Evolutionary conservation across 2,797 vertebrate genomes (phyloP).

Genomic region (Anomalospiza imberbis): DNA sequence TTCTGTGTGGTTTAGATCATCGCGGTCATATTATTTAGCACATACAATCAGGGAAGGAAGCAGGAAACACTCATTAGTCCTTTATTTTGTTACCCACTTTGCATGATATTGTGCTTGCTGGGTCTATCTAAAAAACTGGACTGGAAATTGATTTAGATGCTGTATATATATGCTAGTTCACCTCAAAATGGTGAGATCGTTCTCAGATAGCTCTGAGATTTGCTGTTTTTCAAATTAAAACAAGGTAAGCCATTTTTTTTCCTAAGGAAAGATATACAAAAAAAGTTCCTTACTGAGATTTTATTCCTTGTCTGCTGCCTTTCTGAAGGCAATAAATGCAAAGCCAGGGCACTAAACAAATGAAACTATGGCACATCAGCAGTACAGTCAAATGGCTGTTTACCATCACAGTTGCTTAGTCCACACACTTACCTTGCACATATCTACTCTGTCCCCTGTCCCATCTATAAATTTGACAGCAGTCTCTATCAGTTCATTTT

Average conservation of each 20-base stretch:
- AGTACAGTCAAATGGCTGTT: background rate
- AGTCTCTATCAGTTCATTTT: background rate
- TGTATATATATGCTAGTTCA: background rate
- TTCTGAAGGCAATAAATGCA: background rate
- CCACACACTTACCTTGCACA: background rate
- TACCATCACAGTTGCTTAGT: background rate
- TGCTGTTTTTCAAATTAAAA: background rate
- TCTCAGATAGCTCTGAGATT: background rate
- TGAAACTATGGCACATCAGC: background rate
- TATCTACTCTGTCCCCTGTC: rapidly evolving
- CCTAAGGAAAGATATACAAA: background rate
- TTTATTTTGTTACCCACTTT: background rate
- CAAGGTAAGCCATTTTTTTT: background rate
- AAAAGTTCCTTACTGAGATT: background rate
- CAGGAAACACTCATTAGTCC: background rate
- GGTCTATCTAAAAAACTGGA: background rate
- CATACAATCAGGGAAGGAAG: background rate
- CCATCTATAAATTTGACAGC: background rate
- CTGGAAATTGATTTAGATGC: background rate
- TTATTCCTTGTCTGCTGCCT: background rate
- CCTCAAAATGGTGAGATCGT: background rate
- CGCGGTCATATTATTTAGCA: background rate
- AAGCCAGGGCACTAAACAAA: background rate
- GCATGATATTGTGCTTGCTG: rapidly evolving
- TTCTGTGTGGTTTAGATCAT: background rate